phyloP scores from a whole-genome alignment of 2,888 invertebrate genomes.

The Catocala nupta region DNA sequence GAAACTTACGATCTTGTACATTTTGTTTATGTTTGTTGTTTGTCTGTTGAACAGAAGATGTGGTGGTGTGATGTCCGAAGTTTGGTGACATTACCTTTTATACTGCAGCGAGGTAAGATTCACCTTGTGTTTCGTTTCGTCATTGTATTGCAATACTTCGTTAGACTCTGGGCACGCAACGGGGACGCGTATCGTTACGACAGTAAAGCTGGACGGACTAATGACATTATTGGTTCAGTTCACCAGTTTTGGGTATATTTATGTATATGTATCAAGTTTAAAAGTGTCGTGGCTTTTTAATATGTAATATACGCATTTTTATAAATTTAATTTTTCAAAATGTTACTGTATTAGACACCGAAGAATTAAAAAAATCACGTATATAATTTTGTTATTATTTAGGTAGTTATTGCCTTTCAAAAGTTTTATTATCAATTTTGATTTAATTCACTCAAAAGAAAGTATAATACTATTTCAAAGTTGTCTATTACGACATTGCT shows the following conservation, averaged over 20 bases:
- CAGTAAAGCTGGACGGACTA: slow-evolving; percentile 64
- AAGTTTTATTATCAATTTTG: no score
- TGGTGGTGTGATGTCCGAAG: slow-evolving; percentile 71
- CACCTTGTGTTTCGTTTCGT: slow-evolving; percentile 83
- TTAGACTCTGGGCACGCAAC: slow-evolving; percentile 79
- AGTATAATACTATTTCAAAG: no score
- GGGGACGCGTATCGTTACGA: slow-evolving; percentile 74
- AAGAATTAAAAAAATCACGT: no score
- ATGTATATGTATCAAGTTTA: slow-evolving; percentile 13
- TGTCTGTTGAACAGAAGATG: slow-evolving; percentile 72
- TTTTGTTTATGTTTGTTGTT: slow-evolving; percentile 64
- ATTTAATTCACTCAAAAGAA: no score
- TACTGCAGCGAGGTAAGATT: slow-evolving; percentile 77
- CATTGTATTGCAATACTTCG: slow-evolving; percentile 70
- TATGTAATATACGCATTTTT: no score
- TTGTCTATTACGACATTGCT: no score
- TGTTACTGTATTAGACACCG: no score
- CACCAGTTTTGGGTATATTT: slow-evolving; percentile 55
- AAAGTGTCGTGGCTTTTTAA: no score
- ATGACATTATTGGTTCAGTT: slow-evolving; percentile 60
- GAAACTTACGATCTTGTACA: slow-evolving; percentile 78
- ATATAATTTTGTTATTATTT: no score
- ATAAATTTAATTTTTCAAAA: no score
- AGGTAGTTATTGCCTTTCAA: no score
- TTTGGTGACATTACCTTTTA: slow-evolving; percentile 81